These are phyloP conservation scores for Tenualosa thibaudeaui DNA, from an alignment of 2,797 vertebrate species.

Conservation along the genomic window DNA sequence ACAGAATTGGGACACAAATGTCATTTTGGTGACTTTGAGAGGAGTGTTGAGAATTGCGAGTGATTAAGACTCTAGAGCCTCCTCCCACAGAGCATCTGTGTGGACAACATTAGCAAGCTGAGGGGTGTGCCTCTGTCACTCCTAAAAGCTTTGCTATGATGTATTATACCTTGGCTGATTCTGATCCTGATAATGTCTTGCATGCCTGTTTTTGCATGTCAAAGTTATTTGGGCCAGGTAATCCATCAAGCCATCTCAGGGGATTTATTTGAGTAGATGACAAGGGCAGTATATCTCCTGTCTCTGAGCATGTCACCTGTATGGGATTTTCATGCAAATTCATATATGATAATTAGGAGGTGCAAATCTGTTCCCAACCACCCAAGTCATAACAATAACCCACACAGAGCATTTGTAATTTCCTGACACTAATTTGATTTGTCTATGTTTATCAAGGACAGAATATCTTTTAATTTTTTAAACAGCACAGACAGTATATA, in stretches of 20 bases:
- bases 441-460: neutral
- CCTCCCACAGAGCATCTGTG: slow-evolving; percentile 56
- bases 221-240: slow-evolving; percentile 41
- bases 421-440: slow-evolving; percentile 30
- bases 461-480: neutral
- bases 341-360: slow-evolving; percentile 40
- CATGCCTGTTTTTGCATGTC: slow-evolving; percentile 45
- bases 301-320: slow-evolving; percentile 7
- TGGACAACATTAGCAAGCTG: slow-evolving; percentile 55
- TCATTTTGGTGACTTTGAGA: neutral
- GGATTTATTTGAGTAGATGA: slow-evolving; percentile 43
- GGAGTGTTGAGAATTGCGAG: neutral
- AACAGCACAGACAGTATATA: too few species aligned
- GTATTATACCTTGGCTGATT: slow-evolving; percentile 43
- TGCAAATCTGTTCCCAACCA: neutral
- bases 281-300: slow-evolving; percentile 36
- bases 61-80: slow-evolving; percentile 27
- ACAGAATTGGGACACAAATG: neutral
- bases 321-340: slow-evolving; percentile 19
- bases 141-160: slow-evolving; percentile 51
- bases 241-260: slow-evolving; percentile 27
- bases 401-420: slow-evolving; percentile 14
- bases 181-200: slow-evolving; percentile 36
- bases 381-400: neutral
- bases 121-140: slow-evolving; percentile 51